Evolutionary conservation across 2,888 invertebrate species (phyloP).

Genomic region (Diplazon laetatorius): DNA sequence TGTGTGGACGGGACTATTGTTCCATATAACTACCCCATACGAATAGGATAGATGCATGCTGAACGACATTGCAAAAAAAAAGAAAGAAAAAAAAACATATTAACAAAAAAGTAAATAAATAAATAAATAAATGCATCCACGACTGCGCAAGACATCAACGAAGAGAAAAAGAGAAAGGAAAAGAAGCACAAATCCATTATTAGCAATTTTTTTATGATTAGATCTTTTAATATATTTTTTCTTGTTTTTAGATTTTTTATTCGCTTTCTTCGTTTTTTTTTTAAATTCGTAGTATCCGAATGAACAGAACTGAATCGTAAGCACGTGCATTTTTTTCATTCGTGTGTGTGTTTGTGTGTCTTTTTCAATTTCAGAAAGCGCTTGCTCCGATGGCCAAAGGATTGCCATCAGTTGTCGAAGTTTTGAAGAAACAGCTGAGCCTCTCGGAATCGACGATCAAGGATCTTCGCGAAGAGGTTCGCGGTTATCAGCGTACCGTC

Average conservation of each 20-base stretch:
- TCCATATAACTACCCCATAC: too few relatives aligned
- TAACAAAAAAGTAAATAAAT: too few relatives aligned
- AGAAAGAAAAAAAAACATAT: too few relatives aligned
- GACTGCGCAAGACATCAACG: conserved; percentile 9
- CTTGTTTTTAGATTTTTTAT: too few relatives aligned
- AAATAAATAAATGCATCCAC: too few relatives aligned
- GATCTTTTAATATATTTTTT: too few relatives aligned
- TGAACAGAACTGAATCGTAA: too few relatives aligned
- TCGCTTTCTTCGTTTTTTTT: background rate
- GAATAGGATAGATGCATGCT: conserved; percentile 44
- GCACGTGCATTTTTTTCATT: background rate
- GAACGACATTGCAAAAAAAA: conserved; percentile 8
- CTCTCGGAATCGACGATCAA: conserved; percentile 87
- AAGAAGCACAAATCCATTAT: too few relatives aligned
- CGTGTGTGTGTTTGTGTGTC: background rate
- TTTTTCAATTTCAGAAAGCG: conserved; percentile 73
- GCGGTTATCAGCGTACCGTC: conserved; percentile 87
- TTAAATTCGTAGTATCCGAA: too few relatives aligned
- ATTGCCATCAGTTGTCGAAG: conserved; percentile 80
- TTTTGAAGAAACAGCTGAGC: conserved; percentile 85
- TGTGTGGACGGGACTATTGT: conserved; percentile 5
- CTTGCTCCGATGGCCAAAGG: conserved; percentile 77
- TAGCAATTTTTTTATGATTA: too few relatives aligned
- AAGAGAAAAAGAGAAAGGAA: too few relatives aligned
- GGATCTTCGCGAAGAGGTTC: conserved; percentile 86